Evolutionary conservation across 2,797 vertebrate species (phyloP), one percentile per base, ranked within the genome.

Genomic region (Sphenopsis melanotis): DNA sequence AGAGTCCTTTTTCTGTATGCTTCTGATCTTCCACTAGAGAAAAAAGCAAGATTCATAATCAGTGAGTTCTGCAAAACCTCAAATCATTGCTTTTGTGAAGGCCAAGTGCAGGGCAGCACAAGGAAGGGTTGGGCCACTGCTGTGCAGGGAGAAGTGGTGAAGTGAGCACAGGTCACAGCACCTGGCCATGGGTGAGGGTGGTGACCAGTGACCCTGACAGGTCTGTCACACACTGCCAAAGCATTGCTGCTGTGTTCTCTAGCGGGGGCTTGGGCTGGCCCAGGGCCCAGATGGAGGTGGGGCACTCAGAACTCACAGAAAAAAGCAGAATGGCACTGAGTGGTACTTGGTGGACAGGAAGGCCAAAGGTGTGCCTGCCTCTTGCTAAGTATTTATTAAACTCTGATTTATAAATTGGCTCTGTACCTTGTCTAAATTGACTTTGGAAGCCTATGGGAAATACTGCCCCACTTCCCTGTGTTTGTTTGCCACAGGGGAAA

Each of bases 371-470:
- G 49, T 3, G 50, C 44, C 69, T 83, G 75, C 39, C 36, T 69
- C 66, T 63, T 81, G 59, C 65, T 75, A 81, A 89, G 42, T 8
- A 34, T 74, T 92, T 23, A 26, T 86, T 85, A 83, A 86, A 69
- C 65, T 75, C 44, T 26, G 39, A 46, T 81, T 93, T 90, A 88
- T 81, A 78, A 75, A 75, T 24, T 80, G 76, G 12, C 85, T 80
- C 76, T 60, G 26, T 69, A 81, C 72, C 32, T 91, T 61, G 32
- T 65, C 42, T 89, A 78, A 88, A 95, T 41, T 81, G 79, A 69
- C 65, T 89, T 52, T 83, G 87, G 72, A 92, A 93, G 69, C 82
- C 64, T 87, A 63, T 6, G 22, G 89, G 84, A 96, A 92, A 76
- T 47, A 71, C 59, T 79, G 76, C 29, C 65, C 60, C 49, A 49